Evolutionary conservation across 2,888 invertebrate species (phyloP), one percentile per base, ranked within the genome.

Genomic region (Phanerotoma sp.): DNA sequence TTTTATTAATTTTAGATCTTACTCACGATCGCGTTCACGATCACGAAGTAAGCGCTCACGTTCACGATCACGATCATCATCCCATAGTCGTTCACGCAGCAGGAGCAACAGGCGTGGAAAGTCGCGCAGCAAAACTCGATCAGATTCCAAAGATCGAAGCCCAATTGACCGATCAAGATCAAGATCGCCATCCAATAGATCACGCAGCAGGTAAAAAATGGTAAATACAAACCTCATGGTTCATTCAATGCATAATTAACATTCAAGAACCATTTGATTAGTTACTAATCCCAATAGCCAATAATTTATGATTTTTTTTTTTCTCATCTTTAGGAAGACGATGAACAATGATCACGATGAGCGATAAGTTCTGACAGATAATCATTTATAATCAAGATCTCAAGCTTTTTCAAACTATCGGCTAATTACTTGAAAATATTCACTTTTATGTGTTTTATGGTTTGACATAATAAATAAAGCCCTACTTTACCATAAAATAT

Each of bases 51-150:
- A 74, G 57, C 78, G 80, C 33, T 79, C 80, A 57, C 78, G 80
- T 35, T 79, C 80, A 37, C 73, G 79, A 48, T 80, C 81, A 63
- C 84, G 86, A 18, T 86, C 86, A 62, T 82, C 85, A 66, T 86
- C 86, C 20, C 83, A 85, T 66, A 84, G 85, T 56, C 82, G 86
- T 53, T 86, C 86, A 15, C 82, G 84, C 55, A 74, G 72, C 65
- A 67, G 68, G 54, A 67, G 62, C 51, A 60, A 55, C 11, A 61
- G 68, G 62, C 49, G 49, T 30, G 67, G 68, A 49, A 73, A 69
- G 49, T 67, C 70, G 30, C 69, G 71, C 57, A 72, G 69, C 58
- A 76, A 72, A 56, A 69, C 64, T 32, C 65, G 72, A 61, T 74
- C 74, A 2, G 64, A 57, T 30, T 74, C 75, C n/a, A 69, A 69